phyloP scores from a whole-genome alignment of 2,113 vertebrate species.

The Eurypyga helias region DNA sequence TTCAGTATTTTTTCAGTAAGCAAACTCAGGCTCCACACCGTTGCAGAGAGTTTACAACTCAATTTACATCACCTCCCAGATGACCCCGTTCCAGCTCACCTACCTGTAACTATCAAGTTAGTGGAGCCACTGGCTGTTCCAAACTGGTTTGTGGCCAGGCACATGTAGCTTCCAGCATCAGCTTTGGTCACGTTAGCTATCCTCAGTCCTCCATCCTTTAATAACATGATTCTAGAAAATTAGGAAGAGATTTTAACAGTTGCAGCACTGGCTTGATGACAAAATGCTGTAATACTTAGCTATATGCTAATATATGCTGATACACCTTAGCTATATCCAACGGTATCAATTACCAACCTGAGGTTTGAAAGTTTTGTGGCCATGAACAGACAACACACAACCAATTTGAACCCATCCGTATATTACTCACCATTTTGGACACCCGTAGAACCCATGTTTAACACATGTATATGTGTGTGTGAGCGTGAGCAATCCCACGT shows the following conservation, averaged over 20 bases:
- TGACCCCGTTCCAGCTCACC: neutral
- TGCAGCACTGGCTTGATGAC: neutral
- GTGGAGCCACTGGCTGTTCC: constrained; percentile 88
- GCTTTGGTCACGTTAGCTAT: constrained; percentile 87
- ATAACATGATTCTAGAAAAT: constrained; percentile 77
- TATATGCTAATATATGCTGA: no score
- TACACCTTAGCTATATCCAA: neutral
- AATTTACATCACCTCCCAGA: no score
- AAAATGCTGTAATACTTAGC: neutral
- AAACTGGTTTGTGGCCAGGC: constrained; percentile 91
- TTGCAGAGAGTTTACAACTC: neutral
- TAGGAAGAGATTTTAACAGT: neutral
- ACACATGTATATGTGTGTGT: neutral
- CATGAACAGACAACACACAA: neutral
- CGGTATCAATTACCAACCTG: neutral
- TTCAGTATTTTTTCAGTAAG: neutral
- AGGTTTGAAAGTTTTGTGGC: neutral
- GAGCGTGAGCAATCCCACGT: neutral
- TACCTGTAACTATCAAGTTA: constrained; percentile 87
- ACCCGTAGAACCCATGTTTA: neutral
- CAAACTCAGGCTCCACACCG: neutral
- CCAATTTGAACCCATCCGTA: rapidly evolving
- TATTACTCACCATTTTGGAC: neutral
- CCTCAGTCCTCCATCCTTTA: constrained; percentile 86
- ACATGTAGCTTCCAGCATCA: constrained; percentile 88